Base-by-base conservation (phyloP, 2,797 vertebrate genomes). In the Chromis chromis region DNA sequence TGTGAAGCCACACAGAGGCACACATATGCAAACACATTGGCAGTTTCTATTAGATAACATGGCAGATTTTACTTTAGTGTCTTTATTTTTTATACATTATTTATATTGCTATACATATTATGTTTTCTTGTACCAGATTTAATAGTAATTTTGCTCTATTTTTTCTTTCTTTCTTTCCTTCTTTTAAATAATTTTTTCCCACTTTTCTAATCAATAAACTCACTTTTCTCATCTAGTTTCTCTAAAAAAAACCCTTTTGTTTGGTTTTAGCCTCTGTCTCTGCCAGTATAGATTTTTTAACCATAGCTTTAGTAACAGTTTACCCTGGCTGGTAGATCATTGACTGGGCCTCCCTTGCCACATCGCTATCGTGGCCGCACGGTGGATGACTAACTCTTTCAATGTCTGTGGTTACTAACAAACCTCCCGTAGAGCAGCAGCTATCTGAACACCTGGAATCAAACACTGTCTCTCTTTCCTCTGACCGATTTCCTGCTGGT, bases 371-470 rank as follows among this genome's bases (percentile, higher is more conserved):
- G 70, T 84, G 79, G 85, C 72, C 33, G 82, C 85, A 86, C 70
- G 46, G 74, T 83, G 77, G 84, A 90, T 90, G 78, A 93, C 91
- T 95, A 95, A 94, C 91, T 91, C 88, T 90, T 90, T 77, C 70
- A 91, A 94, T 97, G 95, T 97, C 96, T 97, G 96, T 96, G 95
- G 95, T 96, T 93, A 95, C 96, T 96, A 94, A 96, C 92, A 93
- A 92, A 94, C 73, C 60, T 87, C 28, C 27, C 63, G 64, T 79
- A 72, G 60, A 84, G 53, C 76, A 80, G 53, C 62, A 54, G 70
- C 54, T 36, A 24, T 78, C 63, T 74, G 33, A 50, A 76, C 73
- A 64, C 36, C 62, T 52, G 71, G 70, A 79, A 70, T 33, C 63
- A 66, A 82, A 84, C 60, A 66, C 61, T 56, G 65, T 57, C 40